Evolutionary conservation across 2,888 invertebrate species (phyloP).

Genomic region (Brachyptera risi): DNA sequence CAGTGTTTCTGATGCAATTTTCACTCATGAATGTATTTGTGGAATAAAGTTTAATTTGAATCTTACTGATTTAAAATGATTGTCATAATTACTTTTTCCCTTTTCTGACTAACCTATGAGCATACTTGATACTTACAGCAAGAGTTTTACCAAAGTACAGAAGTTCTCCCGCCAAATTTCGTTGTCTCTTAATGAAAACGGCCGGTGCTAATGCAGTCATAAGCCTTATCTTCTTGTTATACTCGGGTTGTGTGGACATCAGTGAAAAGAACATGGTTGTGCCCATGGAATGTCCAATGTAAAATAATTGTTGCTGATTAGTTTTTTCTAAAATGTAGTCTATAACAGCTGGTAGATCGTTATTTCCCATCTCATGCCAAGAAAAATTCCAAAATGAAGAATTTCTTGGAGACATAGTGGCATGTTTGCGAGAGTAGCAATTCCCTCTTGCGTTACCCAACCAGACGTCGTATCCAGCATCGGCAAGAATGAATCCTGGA

Average conservation of each 20-base stretch:
- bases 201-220: constrained; percentile 69
- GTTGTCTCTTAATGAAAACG: too few relatives aligned
- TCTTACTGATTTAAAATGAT: too few relatives aligned
- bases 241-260: constrained; percentile 62
- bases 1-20: too few relatives aligned
- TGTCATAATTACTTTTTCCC: too few relatives aligned
- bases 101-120: too few relatives aligned
- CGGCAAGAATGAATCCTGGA: constrained; percentile 60
- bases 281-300: constrained; percentile 91
- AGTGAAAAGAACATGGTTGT: constrained; percentile 71
- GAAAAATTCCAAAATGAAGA: constrained; percentile 70
- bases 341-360: constrained; percentile 82
- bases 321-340: constrained; percentile 60
- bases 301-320: constrained; percentile 55
- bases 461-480: constrained; percentile 75
- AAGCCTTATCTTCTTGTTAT: constrained; percentile 61
- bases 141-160: too few relatives aligned
- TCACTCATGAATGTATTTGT: too few relatives aligned
- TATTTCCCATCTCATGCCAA: constrained; percentile 83
- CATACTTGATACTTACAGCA: too few relatives aligned
- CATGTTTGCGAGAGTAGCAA: constrained; percentile 67
- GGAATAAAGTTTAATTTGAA: too few relatives aligned
- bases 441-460: too few relatives aligned
- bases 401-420: too few relatives aligned
- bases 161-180: too few relatives aligned